A percentile compares a stretch with the other conserved stretches of the same genome.
These are phyloP conservation scores for Ctenodactylus gundi DNA, from an alignment of 2,113 vertebrate species.

Conservation along the genomic window DNA sequence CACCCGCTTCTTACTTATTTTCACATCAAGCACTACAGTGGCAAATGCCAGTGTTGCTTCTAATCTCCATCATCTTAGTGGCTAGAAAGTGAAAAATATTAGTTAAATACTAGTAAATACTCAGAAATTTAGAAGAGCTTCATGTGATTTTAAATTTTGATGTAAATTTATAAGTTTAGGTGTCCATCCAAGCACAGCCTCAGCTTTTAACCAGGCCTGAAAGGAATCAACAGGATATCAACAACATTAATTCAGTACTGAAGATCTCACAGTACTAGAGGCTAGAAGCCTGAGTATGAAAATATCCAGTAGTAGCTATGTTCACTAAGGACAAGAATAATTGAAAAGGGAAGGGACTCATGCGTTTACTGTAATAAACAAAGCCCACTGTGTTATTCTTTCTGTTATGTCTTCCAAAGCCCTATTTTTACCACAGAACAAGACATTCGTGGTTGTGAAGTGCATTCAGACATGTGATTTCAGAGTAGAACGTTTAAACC, in stretches of 20 bases:
- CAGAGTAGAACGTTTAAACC: neutral
- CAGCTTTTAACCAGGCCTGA: too few relatives aligned
- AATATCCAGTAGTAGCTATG: neutral
- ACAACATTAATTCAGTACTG: neutral
- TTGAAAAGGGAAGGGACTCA: neutral
- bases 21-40: neutral
- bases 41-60: neutral
- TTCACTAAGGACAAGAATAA: neutral
- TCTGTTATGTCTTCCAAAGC: neutral
- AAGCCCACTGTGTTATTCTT: neutral
- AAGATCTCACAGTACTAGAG: neutral
- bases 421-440: neutral
- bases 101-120: neutral
- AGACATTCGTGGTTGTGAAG: neutral
- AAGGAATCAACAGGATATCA: neutral
- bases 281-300: neutral
- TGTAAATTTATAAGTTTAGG: too few relatives aligned
- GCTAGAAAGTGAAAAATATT: neutral
- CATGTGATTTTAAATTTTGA: too few relatives aligned
- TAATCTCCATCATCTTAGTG: neutral
- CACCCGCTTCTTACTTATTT: neutral
- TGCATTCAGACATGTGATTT: neutral
- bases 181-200: neutral
- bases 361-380: neutral
- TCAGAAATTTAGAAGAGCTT: constrained; percentile 8